Base-by-base conservation (phyloP, 2,888 invertebrate species). In the Euproctis similis region DNA sequence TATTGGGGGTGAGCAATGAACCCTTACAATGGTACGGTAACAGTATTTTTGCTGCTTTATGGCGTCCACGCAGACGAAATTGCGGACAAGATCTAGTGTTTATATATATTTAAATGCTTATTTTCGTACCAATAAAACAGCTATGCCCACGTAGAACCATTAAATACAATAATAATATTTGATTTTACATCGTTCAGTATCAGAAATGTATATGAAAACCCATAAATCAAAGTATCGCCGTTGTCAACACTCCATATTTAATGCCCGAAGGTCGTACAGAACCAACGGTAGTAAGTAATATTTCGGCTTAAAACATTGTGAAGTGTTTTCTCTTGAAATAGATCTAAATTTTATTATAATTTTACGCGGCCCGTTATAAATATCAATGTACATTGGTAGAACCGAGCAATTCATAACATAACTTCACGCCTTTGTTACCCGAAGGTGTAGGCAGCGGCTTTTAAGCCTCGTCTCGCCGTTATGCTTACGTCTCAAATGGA, bases 211-310 rank as follows among this genome's bases (percentile, higher is more conserved):
- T 64, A 64, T 65, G 64, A 58, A 68, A n/a, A 69, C 58, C 53
- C 49, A 76, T 80, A 82, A 82, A 81, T 82, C 80, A 72, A 41
- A 39, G 40, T 43, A n/a, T n/a, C n/a, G n/a, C n/a, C 39, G 58
- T 53, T 81, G 78, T 82, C 81, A 81, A 69, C 82, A 77, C 78
- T 68, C 81, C 78, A 81, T 72, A 80, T 81, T 81, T 80, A 69
- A 62, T 38, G 26, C n/a, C 28, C 39, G 71, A 81, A 81, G 82
- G 82, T 62, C 72, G 59, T 25, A 29, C 38, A 47, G 49, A 62
- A 62, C 43, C 59, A 60, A 48, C 54, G 41, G 59, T 54, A 56
- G 51, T 59, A 56, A 50, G 55, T 47, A 66, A 4, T 80, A 77
- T 78, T 73, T n/a, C n/a, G n/a, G n/a, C n/a, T n/a, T n/a, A n/a